A percentile compares a stretch with the other conserved stretches of the same genome.
Conservation (phyloP, 1,140 invertebrate genomes). For the Melipona quadrifasciata region DNA sequence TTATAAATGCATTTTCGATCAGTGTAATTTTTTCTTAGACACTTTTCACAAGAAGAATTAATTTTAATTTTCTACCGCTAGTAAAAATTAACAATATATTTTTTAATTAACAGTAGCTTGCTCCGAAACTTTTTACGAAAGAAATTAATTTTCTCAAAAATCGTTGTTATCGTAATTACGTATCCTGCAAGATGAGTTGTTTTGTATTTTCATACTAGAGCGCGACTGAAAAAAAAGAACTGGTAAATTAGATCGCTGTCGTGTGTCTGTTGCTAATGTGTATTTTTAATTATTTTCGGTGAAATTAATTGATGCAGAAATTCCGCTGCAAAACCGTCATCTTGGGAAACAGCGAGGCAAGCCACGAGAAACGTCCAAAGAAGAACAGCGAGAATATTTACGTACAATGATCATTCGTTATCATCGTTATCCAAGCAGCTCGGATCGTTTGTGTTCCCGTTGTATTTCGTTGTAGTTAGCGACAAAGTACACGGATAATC, state of each 20-base stretch:
- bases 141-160: background rate
- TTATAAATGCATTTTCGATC: background rate
- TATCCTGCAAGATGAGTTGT: background rate
- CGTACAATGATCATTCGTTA: slow-evolving; percentile 23
- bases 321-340: background rate
- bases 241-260: background rate
- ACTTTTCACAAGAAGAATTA: background rate
- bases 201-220: background rate
- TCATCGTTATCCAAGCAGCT: background rate
- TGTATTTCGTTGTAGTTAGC: slow-evolving; percentile 27
- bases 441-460: background rate
- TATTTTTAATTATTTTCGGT: background rate
- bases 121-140: background rate
- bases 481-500: slow-evolving; percentile 36
- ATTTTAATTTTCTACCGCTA: background rate
- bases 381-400: slow-evolving; percentile 10
- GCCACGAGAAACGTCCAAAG: background rate
- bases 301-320: background rate
- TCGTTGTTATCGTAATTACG: too few relatives aligned
- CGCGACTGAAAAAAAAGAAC: background rate
- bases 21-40: background rate
- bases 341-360: background rate
- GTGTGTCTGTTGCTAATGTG: background rate
- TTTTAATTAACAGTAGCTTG: too few relatives aligned
- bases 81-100: too few relatives aligned